Conservation (phyloP, 1,140 invertebrate species). For the Drosophila littoralis region DNA sequence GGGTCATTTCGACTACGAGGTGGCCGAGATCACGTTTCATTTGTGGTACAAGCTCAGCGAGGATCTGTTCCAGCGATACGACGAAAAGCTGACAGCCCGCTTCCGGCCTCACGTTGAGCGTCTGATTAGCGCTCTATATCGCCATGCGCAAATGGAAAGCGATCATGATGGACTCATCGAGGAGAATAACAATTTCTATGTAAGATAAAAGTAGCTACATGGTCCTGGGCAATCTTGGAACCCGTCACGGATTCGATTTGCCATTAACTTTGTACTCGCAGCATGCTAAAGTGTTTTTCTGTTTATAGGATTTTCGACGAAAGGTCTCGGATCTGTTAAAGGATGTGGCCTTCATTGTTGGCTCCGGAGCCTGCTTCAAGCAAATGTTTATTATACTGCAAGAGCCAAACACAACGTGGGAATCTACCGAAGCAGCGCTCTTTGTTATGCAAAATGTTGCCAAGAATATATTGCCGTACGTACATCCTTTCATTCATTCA, state of each 20-base stretch:
- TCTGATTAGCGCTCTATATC: constrained; percentile 92
- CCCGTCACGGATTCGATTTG: too few species aligned
- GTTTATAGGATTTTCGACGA: constrained; percentile 91
- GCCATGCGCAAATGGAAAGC: constrained; percentile 95
- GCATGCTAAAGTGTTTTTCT: neutral
- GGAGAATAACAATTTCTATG: constrained; percentile 91
- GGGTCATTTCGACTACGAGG: constrained; percentile 98
- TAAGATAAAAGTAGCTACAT: constrained; percentile 49
- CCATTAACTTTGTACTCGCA: neutral
- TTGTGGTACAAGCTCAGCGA: constrained; percentile 98
- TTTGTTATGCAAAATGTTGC: constrained; percentile 98
- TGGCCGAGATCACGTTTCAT: constrained; percentile 98
- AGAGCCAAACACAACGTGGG: constrained; percentile 91
- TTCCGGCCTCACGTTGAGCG: constrained; percentile 97
- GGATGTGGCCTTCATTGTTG: constrained; percentile 98
- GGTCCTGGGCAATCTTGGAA: too few species aligned
- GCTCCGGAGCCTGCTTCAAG: constrained; percentile 95
- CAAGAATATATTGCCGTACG: constrained; percentile 98
- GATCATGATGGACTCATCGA: constrained; percentile 96
- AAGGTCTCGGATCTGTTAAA: constrained; percentile 97
- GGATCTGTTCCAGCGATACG: constrained; percentile 95
- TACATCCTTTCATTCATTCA: too few species aligned
- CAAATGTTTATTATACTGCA: constrained; percentile 94
- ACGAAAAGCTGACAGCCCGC: constrained; percentile 89
- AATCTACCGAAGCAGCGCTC: constrained; percentile 96